Conservation (phyloP, 2,797 vertebrate genomes). For the Masticophis lateralis region DNA sequence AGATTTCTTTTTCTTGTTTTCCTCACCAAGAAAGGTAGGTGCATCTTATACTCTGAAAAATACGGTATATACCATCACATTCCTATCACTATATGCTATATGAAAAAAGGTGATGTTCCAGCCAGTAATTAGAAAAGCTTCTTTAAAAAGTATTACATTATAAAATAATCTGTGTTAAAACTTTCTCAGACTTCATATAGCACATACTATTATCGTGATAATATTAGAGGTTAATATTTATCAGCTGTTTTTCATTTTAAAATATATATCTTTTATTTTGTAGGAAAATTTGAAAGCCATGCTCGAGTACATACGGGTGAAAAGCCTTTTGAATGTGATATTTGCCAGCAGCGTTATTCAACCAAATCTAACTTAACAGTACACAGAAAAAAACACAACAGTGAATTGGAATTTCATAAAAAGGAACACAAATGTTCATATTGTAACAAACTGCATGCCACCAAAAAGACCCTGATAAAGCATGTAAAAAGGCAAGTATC, state of each 20-base stretch:
- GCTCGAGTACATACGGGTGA: constrained; percentile 95
- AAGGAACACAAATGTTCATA: constrained; percentile 96
- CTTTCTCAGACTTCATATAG: not conserved
- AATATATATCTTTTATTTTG: constrained; percentile 17
- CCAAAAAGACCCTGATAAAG: constrained; percentile 93
- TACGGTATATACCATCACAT: not conserved
- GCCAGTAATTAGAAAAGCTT: not conserved
- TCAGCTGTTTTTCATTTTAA: not conserved
- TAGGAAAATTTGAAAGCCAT: constrained; percentile 97
- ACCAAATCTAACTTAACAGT: constrained; percentile 98
- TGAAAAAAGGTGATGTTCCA: not conserved
- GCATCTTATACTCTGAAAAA: too few relatives aligned
- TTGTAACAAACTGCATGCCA: constrained; percentile 94
- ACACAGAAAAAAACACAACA: constrained; percentile 91
- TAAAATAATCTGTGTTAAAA: not conserved
- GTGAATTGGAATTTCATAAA: constrained; percentile 82
- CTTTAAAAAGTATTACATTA: not conserved
- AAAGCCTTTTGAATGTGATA: constrained; percentile 96
- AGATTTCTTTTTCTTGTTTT: too few relatives aligned
- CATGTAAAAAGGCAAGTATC: constrained; percentile 88
- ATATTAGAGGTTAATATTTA: not conserved
- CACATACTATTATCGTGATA: not conserved
- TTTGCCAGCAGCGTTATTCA: constrained; percentile 95
- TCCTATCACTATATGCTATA: not conserved
- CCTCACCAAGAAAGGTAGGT: too few relatives aligned